These are phyloP conservation scores for Drosophila subsilvestris DNA, from an alignment of 2,888 invertebrate species.

Conservation along the genomic window DNA sequence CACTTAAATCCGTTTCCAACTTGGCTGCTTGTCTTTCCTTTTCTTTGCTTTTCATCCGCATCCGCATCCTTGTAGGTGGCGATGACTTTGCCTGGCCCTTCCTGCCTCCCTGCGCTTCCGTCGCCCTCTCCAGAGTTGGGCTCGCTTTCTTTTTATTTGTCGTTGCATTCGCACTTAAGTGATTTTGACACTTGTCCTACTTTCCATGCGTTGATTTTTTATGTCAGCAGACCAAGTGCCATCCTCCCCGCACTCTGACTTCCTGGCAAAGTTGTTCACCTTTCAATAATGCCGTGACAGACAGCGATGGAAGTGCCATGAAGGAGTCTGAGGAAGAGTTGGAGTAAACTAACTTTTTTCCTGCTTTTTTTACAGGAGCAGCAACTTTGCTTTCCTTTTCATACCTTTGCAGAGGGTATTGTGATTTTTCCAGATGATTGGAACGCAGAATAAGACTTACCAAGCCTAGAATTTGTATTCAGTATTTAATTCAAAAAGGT, in stretches of 20 bases:
- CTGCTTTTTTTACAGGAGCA: conserved; percentile 7
- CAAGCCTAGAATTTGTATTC: no score
- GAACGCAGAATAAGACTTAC: not conserved
- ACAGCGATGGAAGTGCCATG: conserved; percentile 39
- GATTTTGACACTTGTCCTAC: conserved; percentile 79
- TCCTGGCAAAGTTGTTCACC: conserved; percentile 69
- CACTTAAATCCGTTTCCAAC: conserved; percentile 70
- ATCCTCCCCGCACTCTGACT: conserved; percentile 6
- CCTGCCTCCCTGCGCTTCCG: conserved; percentile 14
- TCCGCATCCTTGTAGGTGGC: conserved; percentile 60
- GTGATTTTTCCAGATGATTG: not conserved
- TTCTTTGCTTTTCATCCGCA: conserved; percentile 31
- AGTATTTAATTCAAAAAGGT: no score
- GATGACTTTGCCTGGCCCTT: conserved; percentile 36
- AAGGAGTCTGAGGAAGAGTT: conserved; percentile 30
- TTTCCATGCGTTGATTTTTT: conserved; percentile 79
- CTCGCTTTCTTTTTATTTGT: conserved; percentile 70
- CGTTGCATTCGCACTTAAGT: conserved; percentile 76
- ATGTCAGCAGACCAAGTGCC: conserved; percentile 65
- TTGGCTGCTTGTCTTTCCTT: conserved; percentile 56
- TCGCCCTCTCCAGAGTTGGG: conserved; percentile 27
- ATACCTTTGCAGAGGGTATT: conserved; percentile 1
- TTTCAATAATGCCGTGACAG: conserved; percentile 63
- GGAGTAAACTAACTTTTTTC: conserved; percentile 39
- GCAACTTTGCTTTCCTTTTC: not conserved